Evolutionary conservation across 2,797 vertebrate genomes (phyloP).

Genomic region (Muscicapa comitata): DNA sequence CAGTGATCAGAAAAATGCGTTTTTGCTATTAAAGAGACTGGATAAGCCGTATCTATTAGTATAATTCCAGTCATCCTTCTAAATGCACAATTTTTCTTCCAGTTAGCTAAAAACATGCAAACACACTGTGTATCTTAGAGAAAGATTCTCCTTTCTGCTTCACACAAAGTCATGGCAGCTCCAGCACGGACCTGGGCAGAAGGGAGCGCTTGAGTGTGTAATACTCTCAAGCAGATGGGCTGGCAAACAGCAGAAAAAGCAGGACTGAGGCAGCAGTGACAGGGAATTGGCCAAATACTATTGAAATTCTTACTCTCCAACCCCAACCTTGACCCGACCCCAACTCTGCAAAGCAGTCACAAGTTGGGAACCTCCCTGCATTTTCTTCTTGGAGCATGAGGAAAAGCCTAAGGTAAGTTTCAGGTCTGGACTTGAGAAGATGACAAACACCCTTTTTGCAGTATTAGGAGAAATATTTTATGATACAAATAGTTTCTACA

Average conservation of each 20-base stretch:
- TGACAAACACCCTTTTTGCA: background rate
- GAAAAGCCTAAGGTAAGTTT: background rate
- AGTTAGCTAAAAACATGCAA: background rate
- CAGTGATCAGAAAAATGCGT: background rate
- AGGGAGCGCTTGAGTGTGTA: background rate
- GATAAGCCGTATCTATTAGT: background rate
- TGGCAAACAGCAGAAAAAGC: background rate
- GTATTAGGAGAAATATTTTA: background rate
- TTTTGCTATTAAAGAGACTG: background rate
- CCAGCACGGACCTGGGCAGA: background rate
- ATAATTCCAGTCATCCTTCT: background rate
- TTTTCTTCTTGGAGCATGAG: background rate
- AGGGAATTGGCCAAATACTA: background rate
- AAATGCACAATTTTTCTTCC: background rate
- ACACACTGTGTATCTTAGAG: background rate
- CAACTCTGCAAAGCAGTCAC: background rate
- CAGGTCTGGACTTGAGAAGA: background rate
- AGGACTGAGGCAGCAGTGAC: background rate
- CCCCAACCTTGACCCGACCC: background rate
- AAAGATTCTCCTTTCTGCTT: background rate
- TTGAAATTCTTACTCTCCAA: background rate
- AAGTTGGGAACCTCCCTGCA: background rate
- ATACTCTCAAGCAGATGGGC: background rate
- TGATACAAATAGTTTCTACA: background rate
- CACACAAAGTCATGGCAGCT: background rate